Conservation (phyloP, 30 jellyfish, hydroid and myxozoan species). For the Catostylus mosaicus region DNA sequence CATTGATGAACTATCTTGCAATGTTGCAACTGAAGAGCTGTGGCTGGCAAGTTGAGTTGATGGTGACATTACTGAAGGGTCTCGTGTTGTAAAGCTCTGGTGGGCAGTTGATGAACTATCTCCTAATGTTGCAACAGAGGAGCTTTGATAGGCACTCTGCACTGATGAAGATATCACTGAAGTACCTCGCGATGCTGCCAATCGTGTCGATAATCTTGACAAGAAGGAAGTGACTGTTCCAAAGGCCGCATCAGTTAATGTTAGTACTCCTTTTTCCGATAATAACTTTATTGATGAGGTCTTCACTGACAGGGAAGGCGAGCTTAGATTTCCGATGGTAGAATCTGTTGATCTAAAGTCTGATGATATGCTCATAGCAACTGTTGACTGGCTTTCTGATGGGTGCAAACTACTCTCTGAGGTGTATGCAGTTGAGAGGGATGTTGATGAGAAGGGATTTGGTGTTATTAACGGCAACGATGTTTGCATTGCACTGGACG, state of each 20-base stretch:
- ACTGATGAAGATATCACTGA: neutral
- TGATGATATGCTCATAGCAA: neutral
- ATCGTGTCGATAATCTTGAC: neutral
- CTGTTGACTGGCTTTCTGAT: neutral
- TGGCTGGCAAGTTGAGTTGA: no score
- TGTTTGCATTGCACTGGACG: no score
- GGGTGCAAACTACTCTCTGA: neutral
- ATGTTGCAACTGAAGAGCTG: no score
- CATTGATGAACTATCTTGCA: no score
- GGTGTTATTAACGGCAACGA: neutral
- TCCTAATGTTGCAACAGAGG: no score
- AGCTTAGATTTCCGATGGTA: neutral
- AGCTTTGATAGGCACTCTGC: no score
- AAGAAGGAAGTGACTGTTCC: neutral
- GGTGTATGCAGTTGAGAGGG: neutral
- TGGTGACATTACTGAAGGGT: no score
- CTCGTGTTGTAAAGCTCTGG: no score
- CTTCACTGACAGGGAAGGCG: neutral
- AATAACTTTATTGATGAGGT: neutral
- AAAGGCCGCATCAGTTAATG: neutral
- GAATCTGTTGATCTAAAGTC: neutral
- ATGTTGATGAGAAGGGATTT: neutral
- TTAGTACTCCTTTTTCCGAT: neutral
- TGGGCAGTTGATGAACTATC: no score
- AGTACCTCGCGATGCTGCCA: neutral